A percentile compares a stretch with the other conserved stretches of the same genome.
phyloP scores from a whole-genome alignment of 2,797 vertebrate genomes.

The Myripristis murdjan region DNA sequence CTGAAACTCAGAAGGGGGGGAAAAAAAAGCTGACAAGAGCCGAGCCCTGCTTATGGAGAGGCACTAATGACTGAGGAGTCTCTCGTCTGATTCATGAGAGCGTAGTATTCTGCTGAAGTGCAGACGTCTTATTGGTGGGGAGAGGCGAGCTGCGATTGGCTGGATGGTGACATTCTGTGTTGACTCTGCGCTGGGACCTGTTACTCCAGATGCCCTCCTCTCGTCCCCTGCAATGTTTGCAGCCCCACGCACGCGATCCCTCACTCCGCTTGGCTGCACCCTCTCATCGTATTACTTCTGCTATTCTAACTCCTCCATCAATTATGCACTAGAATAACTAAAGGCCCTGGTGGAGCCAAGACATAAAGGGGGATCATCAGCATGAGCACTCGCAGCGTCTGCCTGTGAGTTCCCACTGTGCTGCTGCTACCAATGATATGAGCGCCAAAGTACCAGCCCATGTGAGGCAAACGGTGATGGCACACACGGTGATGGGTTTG shows the following conservation, averaged over 20 bases:
- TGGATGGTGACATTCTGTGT: slow-evolving; percentile 69
- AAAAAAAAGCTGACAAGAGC: slow-evolving; percentile 3
- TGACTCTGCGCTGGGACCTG: slow-evolving; percentile 72
- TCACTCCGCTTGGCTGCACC: slow-evolving; percentile 85
- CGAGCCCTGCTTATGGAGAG: background rate
- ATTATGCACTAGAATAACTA: slow-evolving; percentile 99
- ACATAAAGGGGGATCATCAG: slow-evolving; percentile 94
- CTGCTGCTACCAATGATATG: slow-evolving; percentile 80
- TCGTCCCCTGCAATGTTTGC: slow-evolving; percentile 86
- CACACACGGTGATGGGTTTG: slow-evolving; percentile 11
- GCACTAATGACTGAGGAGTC: slow-evolving; percentile 9
- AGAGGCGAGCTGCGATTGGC: slow-evolving; percentile 69
- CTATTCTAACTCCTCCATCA: slow-evolving; percentile 99
- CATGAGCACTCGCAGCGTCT: slow-evolving; percentile 89
- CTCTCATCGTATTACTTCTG: slow-evolving; percentile 95
- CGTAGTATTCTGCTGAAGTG: slow-evolving; percentile 72
- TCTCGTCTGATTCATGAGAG: slow-evolving; percentile 46
- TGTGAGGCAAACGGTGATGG: slow-evolving; percentile 13
- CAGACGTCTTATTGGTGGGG: slow-evolving; percentile 66
- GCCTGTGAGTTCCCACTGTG: slow-evolving; percentile 84
- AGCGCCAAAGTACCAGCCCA: slow-evolving; percentile 61
- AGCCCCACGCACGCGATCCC: slow-evolving; percentile 85
- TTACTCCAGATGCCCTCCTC: slow-evolving; percentile 84
- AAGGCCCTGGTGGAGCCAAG: slow-evolving; percentile 88
- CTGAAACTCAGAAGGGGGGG: background rate